Base-by-base conservation (phyloP, 2,113 vertebrate genomes). In the Paradoxurus hermaphroditus region DNA sequence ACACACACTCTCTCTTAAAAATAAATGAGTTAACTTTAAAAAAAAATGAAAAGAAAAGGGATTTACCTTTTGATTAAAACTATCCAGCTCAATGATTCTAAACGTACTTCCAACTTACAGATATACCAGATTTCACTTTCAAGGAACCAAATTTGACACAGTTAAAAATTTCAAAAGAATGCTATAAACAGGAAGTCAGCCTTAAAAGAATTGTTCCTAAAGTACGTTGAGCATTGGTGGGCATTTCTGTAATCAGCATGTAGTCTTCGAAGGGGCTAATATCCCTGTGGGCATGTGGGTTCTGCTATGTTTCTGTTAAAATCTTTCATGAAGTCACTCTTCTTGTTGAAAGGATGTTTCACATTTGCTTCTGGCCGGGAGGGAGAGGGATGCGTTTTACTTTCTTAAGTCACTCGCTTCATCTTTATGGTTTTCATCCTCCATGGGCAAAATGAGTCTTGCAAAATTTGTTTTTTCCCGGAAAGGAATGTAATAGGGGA, bases 81-180 rank as follows among this genome's bases (percentile, higher is more conserved):
- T 63, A 95, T 41, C 23, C n/a, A 86, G 39, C 39, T 86, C 68
- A 62, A 36, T 51, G 36, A 62, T 89, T 95, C 44, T 90, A 78
- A 91, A 68, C 68, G 67, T 44, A 84, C 44, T 82, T 94, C 27
- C 41, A 86, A 44, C 77, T 34, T 70, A 49, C 18, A 94, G 46
- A 46, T 51, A 46, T 51, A 87, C 3, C 39, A 95, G 83, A 94
- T 96, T 92, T 19, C 6, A 70, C 70, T 95, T 95, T 96, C 73
- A 96, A 90, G 96, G 79, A 89, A 51, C 83, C 67, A 81, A 82
- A 93, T 95, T 96, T 93, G 62, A 90, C 31, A 75, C 63, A 75
- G 78, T 41, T 97, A 79, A 92, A 96, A 78, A 59, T 84, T 90
- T 96, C 90, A 77, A 92, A 95, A 93, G 86, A 88, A 86, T 70